Percentiles rank a stretch among this genome's conserved stretches.
Evolutionary conservation across 1,140 invertebrate species (phyloP).

Genomic region (Hormaphis cornu): DNA sequence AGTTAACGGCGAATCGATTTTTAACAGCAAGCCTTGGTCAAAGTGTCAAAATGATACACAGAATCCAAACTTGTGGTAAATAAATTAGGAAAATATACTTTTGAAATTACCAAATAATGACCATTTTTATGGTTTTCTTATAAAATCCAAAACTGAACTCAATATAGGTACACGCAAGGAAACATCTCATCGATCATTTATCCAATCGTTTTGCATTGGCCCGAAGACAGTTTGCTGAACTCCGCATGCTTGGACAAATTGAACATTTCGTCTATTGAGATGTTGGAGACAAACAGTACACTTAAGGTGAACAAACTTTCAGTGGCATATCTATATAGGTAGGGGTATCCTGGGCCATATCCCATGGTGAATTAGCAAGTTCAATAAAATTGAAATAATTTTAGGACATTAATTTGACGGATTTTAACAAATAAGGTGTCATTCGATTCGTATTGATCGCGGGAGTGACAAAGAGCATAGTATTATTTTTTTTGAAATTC

Average conservation of each 20-base stretch:
- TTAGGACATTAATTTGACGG: too few species aligned
- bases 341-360: too few species aligned
- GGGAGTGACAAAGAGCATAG: too few species aligned
- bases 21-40: constrained; percentile 64
- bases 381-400: too few species aligned
- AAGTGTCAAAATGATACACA: constrained; percentile 68
- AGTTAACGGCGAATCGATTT: constrained; percentile 84
- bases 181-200: not conserved
- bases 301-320: not conserved
- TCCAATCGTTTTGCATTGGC: constrained; percentile 2
- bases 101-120: not conserved
- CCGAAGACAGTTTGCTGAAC: not conserved
- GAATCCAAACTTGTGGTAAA: constrained; percentile 63
- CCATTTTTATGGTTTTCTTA: not conserved
- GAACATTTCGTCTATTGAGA: not conserved
- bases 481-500: too few species aligned
- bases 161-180: constrained; percentile 16
- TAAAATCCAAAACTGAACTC: not conserved
- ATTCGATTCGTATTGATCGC: too few species aligned
- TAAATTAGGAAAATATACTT: not conserved
- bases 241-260: constrained; percentile 3
- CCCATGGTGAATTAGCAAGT: too few species aligned
- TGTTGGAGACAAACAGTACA: constrained; percentile 3
- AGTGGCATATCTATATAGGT: not conserved
- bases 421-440: too few species aligned